These are phyloP conservation scores for Orgyia antiqua DNA, from an alignment of 2,888 invertebrate genomes.

Conservation along the genomic window DNA sequence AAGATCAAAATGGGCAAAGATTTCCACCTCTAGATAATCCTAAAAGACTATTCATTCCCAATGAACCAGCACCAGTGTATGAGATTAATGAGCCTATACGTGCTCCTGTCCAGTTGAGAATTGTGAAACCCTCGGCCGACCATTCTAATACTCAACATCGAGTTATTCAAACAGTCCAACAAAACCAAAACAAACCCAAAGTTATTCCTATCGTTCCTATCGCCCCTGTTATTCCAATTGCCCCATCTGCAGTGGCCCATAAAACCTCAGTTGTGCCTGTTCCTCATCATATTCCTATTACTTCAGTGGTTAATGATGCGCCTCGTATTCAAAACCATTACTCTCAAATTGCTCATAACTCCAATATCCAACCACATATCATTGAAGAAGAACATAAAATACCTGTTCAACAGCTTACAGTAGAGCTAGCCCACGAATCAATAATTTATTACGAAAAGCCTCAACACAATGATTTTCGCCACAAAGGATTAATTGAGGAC, in stretches of 20 bases:
- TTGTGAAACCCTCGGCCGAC: constrained; percentile 10
- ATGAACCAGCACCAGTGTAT: constrained; percentile 27
- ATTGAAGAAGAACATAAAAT: neutral
- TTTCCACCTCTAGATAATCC: neutral
- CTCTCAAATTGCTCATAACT: neutral
- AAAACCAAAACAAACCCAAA: constrained; percentile 6
- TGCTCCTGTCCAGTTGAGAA: constrained; percentile 28
- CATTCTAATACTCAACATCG: constrained; percentile 12
- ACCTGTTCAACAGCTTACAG: constrained; percentile 1
- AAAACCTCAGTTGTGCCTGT: constrained; percentile 1
- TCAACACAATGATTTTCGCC: constrained; percentile 4
- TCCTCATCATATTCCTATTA: constrained; percentile 1
- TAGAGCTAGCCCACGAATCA: neutral
- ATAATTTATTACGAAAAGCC: constrained; percentile 4
- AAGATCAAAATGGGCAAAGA: constrained; percentile 28
- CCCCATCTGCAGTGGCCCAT: constrained; percentile 1
- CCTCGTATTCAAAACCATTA: neutral
- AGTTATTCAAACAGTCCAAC: constrained; percentile 10
- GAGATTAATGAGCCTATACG: constrained; percentile 25
- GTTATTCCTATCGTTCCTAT: neutral
- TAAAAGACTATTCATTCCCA: constrained; percentile 9
- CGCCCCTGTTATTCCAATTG: neutral
- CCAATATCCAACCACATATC: neutral
- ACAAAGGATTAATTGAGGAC: constrained; percentile 19
- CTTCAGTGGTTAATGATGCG: constrained; percentile 1